Conservation (phyloP, 2,888 invertebrate genomes). For the Agonopterix alstromeriana region DNA sequence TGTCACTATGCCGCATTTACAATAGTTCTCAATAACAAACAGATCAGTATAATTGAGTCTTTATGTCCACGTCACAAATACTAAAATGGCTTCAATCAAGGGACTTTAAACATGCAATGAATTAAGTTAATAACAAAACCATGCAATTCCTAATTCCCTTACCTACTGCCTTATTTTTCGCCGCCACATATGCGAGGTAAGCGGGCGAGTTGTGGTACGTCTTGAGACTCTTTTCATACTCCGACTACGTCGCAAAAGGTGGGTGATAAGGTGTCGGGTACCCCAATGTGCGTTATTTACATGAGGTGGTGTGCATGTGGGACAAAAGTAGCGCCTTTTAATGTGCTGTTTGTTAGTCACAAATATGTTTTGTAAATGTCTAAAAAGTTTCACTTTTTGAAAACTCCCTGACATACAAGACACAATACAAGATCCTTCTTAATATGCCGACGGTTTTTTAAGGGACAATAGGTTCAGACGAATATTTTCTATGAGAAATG, state of each 20-base stretch:
- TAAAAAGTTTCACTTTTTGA: too few species aligned
- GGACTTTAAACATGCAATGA: neutral
- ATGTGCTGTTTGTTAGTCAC: conserved; percentile 60
- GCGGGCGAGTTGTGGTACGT: conserved; percentile 97
- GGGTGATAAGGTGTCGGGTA: conserved; percentile 30
- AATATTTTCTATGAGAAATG: too few species aligned
- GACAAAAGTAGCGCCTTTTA: conserved; percentile 46
- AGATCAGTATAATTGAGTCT: too few species aligned
- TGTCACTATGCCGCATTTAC: too few species aligned
- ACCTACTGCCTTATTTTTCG: conserved; percentile 93
- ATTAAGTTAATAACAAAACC: neutral
- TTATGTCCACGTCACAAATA: too few species aligned
- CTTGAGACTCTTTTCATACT: conserved; percentile 96
- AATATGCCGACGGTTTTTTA: too few species aligned
- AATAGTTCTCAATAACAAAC: too few species aligned
- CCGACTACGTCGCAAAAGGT: conserved; percentile 71
- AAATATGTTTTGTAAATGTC: conserved; percentile 4
- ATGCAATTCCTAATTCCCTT: conserved; percentile 39
- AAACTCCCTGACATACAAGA: too few species aligned
- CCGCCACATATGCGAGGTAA: conserved; percentile 93
- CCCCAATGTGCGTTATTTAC: conserved; percentile 33
- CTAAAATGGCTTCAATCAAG: too few species aligned
- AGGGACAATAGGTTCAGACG: too few species aligned
- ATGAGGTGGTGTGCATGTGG: conserved; percentile 64
- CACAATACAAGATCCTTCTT: too few species aligned